Base-by-base conservation (phyloP, 2,113 vertebrate genomes). In the Oceanodroma tethys region DNA sequence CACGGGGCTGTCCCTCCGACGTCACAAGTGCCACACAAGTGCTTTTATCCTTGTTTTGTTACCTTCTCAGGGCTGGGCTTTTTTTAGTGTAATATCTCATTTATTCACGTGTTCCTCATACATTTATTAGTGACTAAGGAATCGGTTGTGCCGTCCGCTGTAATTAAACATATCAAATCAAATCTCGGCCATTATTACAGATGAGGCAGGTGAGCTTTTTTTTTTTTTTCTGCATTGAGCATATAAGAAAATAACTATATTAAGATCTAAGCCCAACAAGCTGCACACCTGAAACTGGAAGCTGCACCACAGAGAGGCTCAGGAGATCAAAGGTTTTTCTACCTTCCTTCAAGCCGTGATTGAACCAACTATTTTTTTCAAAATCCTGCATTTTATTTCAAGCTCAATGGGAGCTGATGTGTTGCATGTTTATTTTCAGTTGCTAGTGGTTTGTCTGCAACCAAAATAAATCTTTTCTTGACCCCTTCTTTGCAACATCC, bases 361-460 rank as follows among this genome's bases (percentile, higher is more conserved):
- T 82, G 91, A 94, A 97, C 94, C 70, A 91, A 81, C 80, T 38
- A 22, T 42, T 87, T 94, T 71, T 82, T 16, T 40, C 59, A 52
- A 89, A 92, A 93, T 56, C 72, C 55, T 86, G 47, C 55, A 38
- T 96, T 97, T 97, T 88, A 86, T 95, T 97, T 95, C 68, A 83
- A 89, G 73, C 91, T 95, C 86, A 83, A 29, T 36, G 68, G 70
- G 82, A 78, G 84, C 72, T 86, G 78, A 85, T 90, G 53, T n/a
- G 40, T 76, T 40, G n/a, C 79, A 53, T 85, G 78, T 65, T 94
- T 95, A 67, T 93, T 96, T 88, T 97, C 95, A 62, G 88, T 48
- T 40, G 15, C 48, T 29, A 34, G 43, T 53, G 47, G 59, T 93
- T 87, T 81, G 91, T 82, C 96, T 94, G 79, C 88, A 82, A 59